phyloP scores from a whole-genome alignment of 2,888 invertebrate species.

The Agrotis exclamationis region DNA sequence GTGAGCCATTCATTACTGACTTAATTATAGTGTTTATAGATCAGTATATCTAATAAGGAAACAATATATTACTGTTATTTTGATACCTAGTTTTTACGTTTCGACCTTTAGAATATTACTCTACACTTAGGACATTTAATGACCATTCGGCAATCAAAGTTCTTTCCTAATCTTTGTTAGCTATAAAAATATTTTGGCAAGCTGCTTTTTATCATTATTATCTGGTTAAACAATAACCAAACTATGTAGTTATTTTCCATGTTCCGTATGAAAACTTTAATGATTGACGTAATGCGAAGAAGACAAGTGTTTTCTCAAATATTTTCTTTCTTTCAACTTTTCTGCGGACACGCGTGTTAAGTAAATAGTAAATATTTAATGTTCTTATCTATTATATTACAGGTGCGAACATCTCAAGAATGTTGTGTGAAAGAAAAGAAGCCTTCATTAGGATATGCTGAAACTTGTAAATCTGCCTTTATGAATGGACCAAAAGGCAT shows the following conservation, averaged over 20 bases:
- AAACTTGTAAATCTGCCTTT: slow-evolving; percentile 92
- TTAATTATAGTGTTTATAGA: slow-evolving; percentile 14
- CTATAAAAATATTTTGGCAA: not conserved
- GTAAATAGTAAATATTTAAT: slow-evolving; percentile 24
- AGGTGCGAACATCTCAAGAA: slow-evolving; percentile 86
- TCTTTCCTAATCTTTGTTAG: slow-evolving; percentile 5
- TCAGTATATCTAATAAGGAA: slow-evolving; percentile 7
- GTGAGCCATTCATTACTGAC: slow-evolving; percentile 21
- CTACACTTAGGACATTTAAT: not conserved
- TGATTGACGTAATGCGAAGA: slow-evolving; percentile 2
- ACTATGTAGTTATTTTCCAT: slow-evolving; percentile 23
- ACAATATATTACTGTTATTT: not conserved
- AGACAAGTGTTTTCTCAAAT: slow-evolving; percentile 2
- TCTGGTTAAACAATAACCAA: slow-evolving; percentile 16
- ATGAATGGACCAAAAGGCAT: slow-evolving; percentile 90
- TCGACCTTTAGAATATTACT: too few species aligned
- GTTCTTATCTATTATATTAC: slow-evolving; percentile 40
- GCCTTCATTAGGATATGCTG: slow-evolving; percentile 91
- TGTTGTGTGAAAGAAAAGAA: slow-evolving; percentile 88
- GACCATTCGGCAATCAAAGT: not conserved
- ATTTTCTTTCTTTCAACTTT: slow-evolving; percentile 24
- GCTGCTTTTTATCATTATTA: not conserved
- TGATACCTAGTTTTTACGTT: too few species aligned
- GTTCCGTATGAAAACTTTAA: not conserved
- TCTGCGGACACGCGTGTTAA: not conserved